Evolutionary conservation across 2,113 vertebrate genomes (phyloP).

Genomic region (Opisthocomus hoazin): DNA sequence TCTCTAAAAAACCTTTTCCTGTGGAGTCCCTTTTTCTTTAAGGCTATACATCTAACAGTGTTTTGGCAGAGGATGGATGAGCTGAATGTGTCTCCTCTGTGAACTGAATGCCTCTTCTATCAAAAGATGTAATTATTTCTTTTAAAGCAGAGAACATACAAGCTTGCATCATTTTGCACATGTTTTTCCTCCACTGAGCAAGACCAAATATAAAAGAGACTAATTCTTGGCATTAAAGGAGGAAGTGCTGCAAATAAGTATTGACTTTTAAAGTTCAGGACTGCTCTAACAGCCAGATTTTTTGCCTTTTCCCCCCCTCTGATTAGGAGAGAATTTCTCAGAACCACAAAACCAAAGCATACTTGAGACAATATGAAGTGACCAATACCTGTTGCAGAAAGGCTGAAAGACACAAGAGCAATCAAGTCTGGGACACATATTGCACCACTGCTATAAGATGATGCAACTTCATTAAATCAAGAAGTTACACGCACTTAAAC

Average conservation of each 20-base stretch:
- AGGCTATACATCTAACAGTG: constrained; percentile 37
- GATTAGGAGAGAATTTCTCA: not conserved
- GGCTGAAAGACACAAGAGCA: not conserved
- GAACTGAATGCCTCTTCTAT: constrained; percentile 45
- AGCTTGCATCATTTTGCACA: constrained; percentile 45
- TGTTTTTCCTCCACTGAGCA: constrained; percentile 55
- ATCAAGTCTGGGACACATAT: constrained; percentile 30
- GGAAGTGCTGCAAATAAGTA: constrained; percentile 46
- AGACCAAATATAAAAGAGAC: constrained; percentile 45
- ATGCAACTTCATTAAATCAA: constrained; percentile 62
- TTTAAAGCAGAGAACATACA: constrained; percentile 33
- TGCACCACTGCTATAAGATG: constrained; percentile 30
- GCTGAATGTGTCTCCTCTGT: constrained; percentile 37
- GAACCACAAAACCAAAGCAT: not conserved
- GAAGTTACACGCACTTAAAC: constrained; percentile 53
- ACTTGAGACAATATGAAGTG: not conserved
- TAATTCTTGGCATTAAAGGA: constrained; percentile 54
- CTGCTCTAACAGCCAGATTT: not conserved
- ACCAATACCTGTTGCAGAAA: not conserved
- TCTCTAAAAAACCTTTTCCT: constrained; percentile 50
- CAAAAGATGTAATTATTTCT: constrained; percentile 40
- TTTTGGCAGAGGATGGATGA: constrained; percentile 55
- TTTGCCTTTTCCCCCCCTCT: rapidly evolving
- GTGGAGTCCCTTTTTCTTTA: constrained; percentile 50
- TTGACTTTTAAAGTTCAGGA: constrained; percentile 48